These are phyloP conservation scores for Myiothlypis coronata DNA, from an alignment of 2,797 vertebrate genomes.

Conservation along the genomic window DNA sequence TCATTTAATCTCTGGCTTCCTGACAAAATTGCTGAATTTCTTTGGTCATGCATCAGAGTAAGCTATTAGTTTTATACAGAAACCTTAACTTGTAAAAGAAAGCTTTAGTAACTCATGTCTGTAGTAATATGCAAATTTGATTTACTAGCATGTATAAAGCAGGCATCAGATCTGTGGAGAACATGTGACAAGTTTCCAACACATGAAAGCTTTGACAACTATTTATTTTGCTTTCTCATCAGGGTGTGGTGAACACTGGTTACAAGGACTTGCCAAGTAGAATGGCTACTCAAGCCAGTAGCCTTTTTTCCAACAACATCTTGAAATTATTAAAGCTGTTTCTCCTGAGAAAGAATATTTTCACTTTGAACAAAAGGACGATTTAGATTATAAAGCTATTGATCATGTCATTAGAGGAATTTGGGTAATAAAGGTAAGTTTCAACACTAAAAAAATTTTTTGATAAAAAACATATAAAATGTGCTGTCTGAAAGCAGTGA, in stretches of 20 bases:
- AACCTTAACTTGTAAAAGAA: slow-evolving; percentile 53
- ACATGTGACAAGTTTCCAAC: slow-evolving; percentile 31
- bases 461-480: neutral
- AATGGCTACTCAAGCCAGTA: slow-evolving; percentile 85
- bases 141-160: slow-evolving; percentile 40
- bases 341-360: slow-evolving; percentile 86
- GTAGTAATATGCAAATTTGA: slow-evolving; percentile 34
- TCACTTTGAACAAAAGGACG: slow-evolving; percentile 77
- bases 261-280: slow-evolving; percentile 84
- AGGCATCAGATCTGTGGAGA: slow-evolving; percentile 4
- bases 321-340: slow-evolving; percentile 86
- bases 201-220: slow-evolving; percentile 35
- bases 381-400: slow-evolving; percentile 80
- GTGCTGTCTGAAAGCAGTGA: neutral
- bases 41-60: slow-evolving; percentile 37
- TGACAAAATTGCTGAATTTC: slow-evolving; percentile 54
- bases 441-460: neutral
- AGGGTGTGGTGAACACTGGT: slow-evolving; percentile 86
- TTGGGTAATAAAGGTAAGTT: slow-evolving; percentile 78
- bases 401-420: slow-evolving; percentile 81
- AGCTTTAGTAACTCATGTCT: slow-evolving; percentile 36
- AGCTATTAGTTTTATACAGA: slow-evolving; percentile 55
- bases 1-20: slow-evolving; percentile 56
- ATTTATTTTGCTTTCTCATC: slow-evolving; percentile 50
- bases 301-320: slow-evolving; percentile 84